Base-by-base conservation (phyloP, 1,140 invertebrate genomes). In the Platyscapa corneri region DNA sequence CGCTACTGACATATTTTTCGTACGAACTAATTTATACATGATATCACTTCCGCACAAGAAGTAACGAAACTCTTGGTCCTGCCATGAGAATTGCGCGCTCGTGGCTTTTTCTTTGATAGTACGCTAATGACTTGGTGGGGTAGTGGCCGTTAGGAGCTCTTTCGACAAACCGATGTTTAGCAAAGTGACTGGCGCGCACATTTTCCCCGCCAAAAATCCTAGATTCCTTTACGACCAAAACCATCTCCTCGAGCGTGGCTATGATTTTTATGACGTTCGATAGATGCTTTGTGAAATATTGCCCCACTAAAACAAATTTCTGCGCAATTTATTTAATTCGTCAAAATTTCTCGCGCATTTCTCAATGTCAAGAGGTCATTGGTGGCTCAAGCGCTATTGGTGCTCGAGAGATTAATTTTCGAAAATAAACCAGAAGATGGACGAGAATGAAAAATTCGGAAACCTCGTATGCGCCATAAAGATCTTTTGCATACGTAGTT, bases 1-100 rank as follows among this genome's bases (percentile, higher is more conserved):
- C 37, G 37, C 39, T n/a, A 74, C 70, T 74, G 37, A 74, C 70
- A 42, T 74, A 74, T 74, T 74, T 74, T 32, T 42, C 70, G 37
- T 42, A 42, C 1, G 37, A 23, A n/a, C 20, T 42, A 74, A 27
- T 74, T 74, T 74, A 74, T 74, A 74, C 70, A 42, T 60, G 3
- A 10, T 79, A 79, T 78, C 76, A 78, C 32, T 3, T 79, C 27
- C 27, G 39, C 5, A 10, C 27, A 12, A 18, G 37, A 79, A 67
- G 67, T 67, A 74, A 14, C 39, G 6, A 42, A 18, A 74, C 37
- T 70, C 32, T 1, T 37, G 6, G 32, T 74, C 30, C 70, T 23
- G 8, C 1, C 7, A 37, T 6, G 67, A 16, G 5, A 70, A 70
- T 34, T 18, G 6, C 2, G 2, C 27, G 7, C n/a, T 39, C 20